phyloP scores from a whole-genome alignment of 2,797 vertebrate species.

The Tolypeutes matacus region DNA sequence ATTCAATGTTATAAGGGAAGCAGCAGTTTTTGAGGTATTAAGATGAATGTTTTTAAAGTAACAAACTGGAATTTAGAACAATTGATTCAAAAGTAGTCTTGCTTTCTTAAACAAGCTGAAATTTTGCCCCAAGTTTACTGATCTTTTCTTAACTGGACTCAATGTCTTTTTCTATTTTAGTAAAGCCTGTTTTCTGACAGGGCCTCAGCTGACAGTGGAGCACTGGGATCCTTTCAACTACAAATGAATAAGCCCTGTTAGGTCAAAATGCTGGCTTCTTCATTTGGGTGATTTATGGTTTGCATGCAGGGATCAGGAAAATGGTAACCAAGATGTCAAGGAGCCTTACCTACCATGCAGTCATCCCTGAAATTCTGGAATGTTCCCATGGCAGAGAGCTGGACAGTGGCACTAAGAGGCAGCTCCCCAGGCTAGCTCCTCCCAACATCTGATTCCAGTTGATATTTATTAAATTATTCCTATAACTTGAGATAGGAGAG shows the following conservation, averaged over 20 bases:
- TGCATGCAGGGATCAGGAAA: not conserved
- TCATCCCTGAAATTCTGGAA: not conserved
- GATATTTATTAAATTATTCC: not conserved
- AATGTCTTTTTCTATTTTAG: not conserved
- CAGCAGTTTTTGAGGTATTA: not conserved
- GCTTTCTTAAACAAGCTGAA: constrained; percentile 20
- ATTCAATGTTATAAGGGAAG: constrained; percentile 17
- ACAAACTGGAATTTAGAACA: constrained; percentile 39
- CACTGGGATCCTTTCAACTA: not conserved
- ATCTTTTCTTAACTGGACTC: not conserved
- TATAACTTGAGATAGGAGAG: not conserved
- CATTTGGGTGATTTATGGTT: not conserved
- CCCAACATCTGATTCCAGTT: not conserved
- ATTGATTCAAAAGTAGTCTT: not conserved
- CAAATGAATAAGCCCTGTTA: not conserved
- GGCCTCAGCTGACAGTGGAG: not conserved
- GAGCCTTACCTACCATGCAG: not conserved
- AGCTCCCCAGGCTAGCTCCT: not conserved
- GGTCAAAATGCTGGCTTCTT: not conserved
- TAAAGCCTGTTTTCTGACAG: not conserved
- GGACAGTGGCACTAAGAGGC: not conserved
- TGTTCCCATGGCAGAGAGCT: not conserved
- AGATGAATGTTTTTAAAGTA: constrained; percentile 16
- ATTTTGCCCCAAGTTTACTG: not conserved
- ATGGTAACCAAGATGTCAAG: not conserved